Evolutionary conservation across 2,888 invertebrate species (phyloP).

Genomic region (Daptonema setosum): DNA sequence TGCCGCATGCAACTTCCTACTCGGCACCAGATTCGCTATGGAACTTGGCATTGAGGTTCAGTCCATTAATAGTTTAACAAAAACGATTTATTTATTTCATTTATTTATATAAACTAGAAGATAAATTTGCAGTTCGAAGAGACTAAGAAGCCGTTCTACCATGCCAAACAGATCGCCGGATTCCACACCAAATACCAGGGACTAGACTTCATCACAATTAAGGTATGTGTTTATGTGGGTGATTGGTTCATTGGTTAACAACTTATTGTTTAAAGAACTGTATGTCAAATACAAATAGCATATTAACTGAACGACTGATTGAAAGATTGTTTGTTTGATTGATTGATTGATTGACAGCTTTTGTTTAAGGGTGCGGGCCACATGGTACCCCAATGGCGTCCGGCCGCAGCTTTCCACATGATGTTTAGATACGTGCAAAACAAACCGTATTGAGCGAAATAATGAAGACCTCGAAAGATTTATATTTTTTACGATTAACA

Average conservation of each 20-base stretch:
- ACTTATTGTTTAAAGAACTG: no score
- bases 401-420: constrained; percentile 49
- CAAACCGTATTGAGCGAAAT: background rate
- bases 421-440: constrained; percentile 28
- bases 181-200: constrained; percentile 4
- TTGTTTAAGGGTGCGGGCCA: constrained; percentile 41
- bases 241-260: no score
- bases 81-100: no score
- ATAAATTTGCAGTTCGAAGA: background rate
- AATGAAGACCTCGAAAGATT: no score
- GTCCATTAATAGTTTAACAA: background rate
- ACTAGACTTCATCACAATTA: constrained; percentile 9
- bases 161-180: constrained; percentile 9
- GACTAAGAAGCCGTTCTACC: background rate
- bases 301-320: no score
- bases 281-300: no score
- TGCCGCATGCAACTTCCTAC: constrained; percentile 2
- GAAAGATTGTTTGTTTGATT: no score
- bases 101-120: background rate
- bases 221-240: constrained; percentile 1
- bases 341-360: background rate
- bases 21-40: background rate
- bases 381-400: constrained; percentile 56
- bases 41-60: background rate
- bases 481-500: no score